Percentiles rank a stretch among this genome's conserved stretches.
phyloP scores from a whole-genome alignment of 2,113 vertebrate species.

The Acanthisitta chloris region DNA sequence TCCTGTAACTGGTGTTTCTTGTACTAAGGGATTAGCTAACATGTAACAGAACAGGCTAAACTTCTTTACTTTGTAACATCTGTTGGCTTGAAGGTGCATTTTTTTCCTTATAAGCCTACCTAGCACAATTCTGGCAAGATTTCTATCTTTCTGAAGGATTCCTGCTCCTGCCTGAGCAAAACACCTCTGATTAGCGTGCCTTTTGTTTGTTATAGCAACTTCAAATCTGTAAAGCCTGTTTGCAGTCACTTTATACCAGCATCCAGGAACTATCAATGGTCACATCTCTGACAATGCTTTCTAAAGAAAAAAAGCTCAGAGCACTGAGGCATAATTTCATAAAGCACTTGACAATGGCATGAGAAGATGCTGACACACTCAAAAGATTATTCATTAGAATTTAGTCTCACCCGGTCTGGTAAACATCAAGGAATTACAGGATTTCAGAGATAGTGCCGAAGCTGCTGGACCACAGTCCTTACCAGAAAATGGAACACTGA shows the following conservation, averaged over 20 bases:
- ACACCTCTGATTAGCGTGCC: not conserved
- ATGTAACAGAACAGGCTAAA: not conserved
- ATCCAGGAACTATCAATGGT: not conserved
- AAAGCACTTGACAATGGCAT: not conserved
- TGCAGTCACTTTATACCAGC: not conserved
- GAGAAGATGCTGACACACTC: not conserved
- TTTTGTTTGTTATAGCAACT: not conserved
- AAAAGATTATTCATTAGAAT: not conserved
- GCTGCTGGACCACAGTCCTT: not conserved
- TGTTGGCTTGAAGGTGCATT: not conserved
- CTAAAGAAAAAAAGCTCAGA: not conserved
- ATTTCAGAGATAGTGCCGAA: not conserved
- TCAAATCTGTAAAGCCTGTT: not conserved
- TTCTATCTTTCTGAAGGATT: not conserved
- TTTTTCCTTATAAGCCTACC: not conserved
- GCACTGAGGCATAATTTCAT: not conserved
- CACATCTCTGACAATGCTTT: not conserved
- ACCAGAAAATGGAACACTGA: not conserved
- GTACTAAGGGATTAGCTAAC: not conserved
- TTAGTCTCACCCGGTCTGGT: not conserved
- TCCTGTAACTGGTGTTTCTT: not conserved
- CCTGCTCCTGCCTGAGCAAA: conserved; percentile 11
- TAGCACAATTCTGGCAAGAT: conserved; percentile 11
- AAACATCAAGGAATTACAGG: not conserved
- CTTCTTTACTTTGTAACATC: not conserved